phyloP scores from a whole-genome alignment of 2,113 vertebrate genomes.

The Spilogale gracilis region DNA sequence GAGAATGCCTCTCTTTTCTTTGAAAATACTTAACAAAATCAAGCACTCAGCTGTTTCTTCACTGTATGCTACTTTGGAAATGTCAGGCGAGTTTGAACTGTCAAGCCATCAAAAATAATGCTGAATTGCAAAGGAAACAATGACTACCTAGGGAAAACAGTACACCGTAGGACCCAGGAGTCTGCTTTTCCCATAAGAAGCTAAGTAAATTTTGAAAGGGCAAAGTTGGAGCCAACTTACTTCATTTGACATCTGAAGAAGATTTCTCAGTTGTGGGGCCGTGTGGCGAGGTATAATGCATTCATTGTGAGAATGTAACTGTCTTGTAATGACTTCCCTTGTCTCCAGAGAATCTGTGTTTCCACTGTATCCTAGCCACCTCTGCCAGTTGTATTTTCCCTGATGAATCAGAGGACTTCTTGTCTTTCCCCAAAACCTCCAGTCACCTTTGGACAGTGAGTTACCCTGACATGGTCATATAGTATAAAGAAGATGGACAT shows the following conservation, averaged over 20 bases:
- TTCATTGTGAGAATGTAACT: neutral
- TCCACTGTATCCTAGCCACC: neutral
- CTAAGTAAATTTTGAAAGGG: neutral
- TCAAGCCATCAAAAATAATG: constrained; percentile 64
- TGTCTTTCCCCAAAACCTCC: neutral
- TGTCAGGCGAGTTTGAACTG: constrained; percentile 69
- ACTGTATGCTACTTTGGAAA: constrained; percentile 78
- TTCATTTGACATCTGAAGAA: neutral
- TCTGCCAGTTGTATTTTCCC: neutral
- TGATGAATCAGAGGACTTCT: neutral
- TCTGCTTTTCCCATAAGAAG: constrained; percentile 4
- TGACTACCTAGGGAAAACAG: constrained; percentile 48
- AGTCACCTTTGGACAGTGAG: neutral
- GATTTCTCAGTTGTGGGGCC: neutral
- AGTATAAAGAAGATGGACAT: neutral
- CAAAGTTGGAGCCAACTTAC: neutral
- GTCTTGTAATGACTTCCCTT: neutral
- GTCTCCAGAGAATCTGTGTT: no score
- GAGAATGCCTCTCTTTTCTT: constrained; percentile 76
- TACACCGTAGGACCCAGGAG: neutral
- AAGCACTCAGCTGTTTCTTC: constrained; percentile 77
- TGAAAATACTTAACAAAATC: constrained; percentile 83
- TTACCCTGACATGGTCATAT: neutral
- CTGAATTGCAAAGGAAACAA: constrained; percentile 11
- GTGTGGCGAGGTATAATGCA: neutral